phyloP scores from a whole-genome alignment of 2,797 vertebrate genomes.

The Protonibea diacanthus region DNA sequence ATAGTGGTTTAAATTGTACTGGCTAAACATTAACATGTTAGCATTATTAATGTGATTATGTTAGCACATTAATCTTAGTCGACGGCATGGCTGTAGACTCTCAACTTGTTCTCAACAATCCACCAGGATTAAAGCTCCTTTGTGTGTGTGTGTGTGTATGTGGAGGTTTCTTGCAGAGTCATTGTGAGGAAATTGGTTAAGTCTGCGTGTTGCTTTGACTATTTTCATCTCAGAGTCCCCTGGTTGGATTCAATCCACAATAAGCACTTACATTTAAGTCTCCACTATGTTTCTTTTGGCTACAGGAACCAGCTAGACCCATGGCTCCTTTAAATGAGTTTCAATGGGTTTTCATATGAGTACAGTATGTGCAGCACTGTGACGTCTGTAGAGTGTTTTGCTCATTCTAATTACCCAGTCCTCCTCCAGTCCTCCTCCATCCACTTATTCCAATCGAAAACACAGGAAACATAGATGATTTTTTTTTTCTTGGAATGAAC shows the following conservation, averaged over 20 bases:
- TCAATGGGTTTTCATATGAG: no score
- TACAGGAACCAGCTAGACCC: not conserved
- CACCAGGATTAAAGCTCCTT: not conserved
- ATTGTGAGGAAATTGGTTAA: not conserved
- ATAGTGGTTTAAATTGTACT: not conserved
- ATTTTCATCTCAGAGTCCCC: not conserved
- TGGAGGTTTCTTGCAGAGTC: not conserved
- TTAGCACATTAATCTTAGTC: not conserved
- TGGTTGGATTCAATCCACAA: no score
- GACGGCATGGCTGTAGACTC: not conserved
- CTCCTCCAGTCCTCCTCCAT: not conserved
- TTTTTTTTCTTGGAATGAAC: conserved; percentile 9
- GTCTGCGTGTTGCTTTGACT: not conserved
- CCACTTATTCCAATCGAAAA: conserved; percentile 1
- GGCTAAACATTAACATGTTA: not conserved
- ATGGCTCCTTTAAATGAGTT: not conserved
- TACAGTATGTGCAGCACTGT: not conserved
- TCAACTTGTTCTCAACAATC: not conserved
- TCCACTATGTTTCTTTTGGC: not conserved
- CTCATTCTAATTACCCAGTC: not conserved
- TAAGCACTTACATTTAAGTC: not conserved
- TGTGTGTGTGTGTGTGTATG: not conserved
- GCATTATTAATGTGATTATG: not conserved
- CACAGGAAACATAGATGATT: conserved; percentile 22
- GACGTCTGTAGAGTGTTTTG: not conserved